Percentiles rank a stretch among this genome's conserved stretches.
Conservation (phyloP, 2,888 invertebrate genomes). For the Limnephilus lunatus region DNA sequence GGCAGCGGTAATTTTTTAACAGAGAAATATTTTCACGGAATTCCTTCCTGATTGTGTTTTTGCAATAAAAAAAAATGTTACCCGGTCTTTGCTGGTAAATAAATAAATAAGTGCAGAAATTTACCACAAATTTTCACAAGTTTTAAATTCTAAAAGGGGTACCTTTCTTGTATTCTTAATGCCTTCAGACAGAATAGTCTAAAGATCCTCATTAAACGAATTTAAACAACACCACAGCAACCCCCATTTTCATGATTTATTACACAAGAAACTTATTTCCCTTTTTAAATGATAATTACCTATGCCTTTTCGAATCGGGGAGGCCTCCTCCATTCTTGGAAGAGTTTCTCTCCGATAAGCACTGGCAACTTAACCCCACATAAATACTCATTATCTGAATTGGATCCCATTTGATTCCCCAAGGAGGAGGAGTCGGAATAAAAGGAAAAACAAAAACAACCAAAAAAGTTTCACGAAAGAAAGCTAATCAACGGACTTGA, state of each 20-base stretch:
- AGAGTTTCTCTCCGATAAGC: constrained; percentile 56
- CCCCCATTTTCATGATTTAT: constrained; percentile 39
- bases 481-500: constrained; percentile 47
- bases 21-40: too few relatives aligned
- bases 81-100: too few relatives aligned
- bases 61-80: too few relatives aligned
- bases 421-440: constrained; percentile 24
- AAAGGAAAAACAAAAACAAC: constrained; percentile 35
- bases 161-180: neutral
- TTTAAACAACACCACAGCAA: neutral
- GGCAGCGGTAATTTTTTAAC: too few relatives aligned
- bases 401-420: constrained; percentile 62
- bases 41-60: too few relatives aligned
- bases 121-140: too few relatives aligned
- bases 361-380: constrained; percentile 61
- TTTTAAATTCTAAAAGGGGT: neutral
- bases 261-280: constrained; percentile 48
- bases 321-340: neutral
- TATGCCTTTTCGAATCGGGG: constrained; percentile 49
- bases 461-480: constrained; percentile 36
- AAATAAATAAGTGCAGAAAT: too few relatives aligned
- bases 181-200: too few relatives aligned
- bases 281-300: constrained; percentile 50
- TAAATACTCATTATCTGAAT: constrained; percentile 65
- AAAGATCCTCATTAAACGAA: neutral